Evolutionary conservation across 30 jellyfish, hydroid and myxozoan species (phyloP), one percentile per base, ranked within the genome.

Genomic region (Haliclystus octoradiatus): DNA sequence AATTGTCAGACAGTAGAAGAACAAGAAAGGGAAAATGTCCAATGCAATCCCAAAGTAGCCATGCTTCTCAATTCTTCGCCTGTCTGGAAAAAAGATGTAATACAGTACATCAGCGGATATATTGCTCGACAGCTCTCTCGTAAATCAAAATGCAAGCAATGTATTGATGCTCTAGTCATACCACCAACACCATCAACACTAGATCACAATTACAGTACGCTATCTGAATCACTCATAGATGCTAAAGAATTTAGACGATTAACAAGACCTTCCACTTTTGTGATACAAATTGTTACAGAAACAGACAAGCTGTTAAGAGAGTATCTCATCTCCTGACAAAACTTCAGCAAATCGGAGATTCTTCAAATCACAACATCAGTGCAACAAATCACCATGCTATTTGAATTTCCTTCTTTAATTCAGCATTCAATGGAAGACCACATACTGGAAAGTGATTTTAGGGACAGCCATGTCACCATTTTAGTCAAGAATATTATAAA

Each of bases 41-140:
- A 2, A 15, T 23, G 26, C 19, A 65, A 69, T 35, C 79, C 79
- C 33, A 49, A 28, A 1, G 79, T 69, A 19, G 30, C 19, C 31
- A 40, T 24, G 14, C 71, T 69, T 46, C 26, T 69, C 50, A 35
- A 46, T 14, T 12, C 82, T 50, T 50, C 82, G 22, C 40, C 50
- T 31, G 32, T 12, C 24, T 69, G 73, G 79, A 69, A 30, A 31
- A 26, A 69, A 34, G 79, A 69, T 69, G 72, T 51, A 25, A n/a
- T 69, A 50, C 49, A 33, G 28, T 69, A 50, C 73, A 69, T 69
- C n/a, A 28, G 40, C 4, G 79, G 79, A 3, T 34, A n/a, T 72
- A 69, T 35, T 25, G 74, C 73, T 34, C 1, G 49, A 28, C 40
- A 69, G 25, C 2, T 2, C 49, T 40, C 29, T 26, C 51, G 23